phyloP scores from a whole-genome alignment of 2,113 vertebrate genomes.

The Sinosuthora webbiana region DNA sequence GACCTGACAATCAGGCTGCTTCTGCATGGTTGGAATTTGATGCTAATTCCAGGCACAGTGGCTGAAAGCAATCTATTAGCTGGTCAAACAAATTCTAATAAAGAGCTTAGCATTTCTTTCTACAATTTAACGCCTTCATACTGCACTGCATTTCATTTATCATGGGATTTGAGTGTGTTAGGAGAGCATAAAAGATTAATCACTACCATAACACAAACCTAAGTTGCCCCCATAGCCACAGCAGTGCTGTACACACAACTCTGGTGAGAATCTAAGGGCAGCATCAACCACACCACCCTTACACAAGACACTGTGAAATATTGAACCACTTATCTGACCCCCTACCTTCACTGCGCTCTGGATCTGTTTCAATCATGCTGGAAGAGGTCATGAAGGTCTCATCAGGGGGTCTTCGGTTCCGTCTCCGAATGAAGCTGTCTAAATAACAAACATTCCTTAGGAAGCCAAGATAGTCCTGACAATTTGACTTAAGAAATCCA shows the following conservation, averaged over 20 bases:
- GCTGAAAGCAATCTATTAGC: background rate
- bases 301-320: background rate
- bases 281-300: background rate
- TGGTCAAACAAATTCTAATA: background rate
- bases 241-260: background rate
- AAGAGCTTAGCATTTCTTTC: background rate
- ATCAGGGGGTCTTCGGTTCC: background rate
- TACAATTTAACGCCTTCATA: background rate
- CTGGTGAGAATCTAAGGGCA: background rate
- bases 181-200: background rate
- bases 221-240: background rate
- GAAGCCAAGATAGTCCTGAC: background rate
- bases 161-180: background rate
- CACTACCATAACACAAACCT: background rate
- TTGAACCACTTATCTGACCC: background rate
- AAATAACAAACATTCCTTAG: background rate
- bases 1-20: background rate
- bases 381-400: background rate
- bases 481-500: background rate
- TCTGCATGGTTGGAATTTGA: background rate
- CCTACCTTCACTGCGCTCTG: background rate
- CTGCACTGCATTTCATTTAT: background rate
- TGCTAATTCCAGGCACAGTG: background rate
- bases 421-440: slow-evolving; percentile 15
- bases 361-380: background rate